Evolutionary conservation across 2,113 vertebrate species (phyloP).

Genomic region (Hippolais icterina): DNA sequence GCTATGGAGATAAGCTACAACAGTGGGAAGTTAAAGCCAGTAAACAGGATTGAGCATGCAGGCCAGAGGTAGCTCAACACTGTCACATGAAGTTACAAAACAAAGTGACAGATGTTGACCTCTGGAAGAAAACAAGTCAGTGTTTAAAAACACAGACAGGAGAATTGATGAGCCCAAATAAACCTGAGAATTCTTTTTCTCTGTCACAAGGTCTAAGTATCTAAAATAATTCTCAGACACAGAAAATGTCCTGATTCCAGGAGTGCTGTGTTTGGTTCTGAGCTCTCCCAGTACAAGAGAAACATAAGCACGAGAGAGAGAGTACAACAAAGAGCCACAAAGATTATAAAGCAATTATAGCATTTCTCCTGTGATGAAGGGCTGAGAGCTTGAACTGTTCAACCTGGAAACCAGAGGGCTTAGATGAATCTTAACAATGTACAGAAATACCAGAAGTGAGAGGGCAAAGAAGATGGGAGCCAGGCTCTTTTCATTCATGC

Average conservation of each 20-base stretch:
- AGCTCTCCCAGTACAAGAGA: background rate
- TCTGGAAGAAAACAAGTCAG: background rate
- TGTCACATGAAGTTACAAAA: background rate
- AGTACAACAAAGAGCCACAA: background rate
- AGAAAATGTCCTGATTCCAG: background rate
- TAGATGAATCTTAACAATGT: background rate
- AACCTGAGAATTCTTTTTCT: background rate
- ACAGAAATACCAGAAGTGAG: rapidly evolving
- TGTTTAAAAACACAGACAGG: background rate
- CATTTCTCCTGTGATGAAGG: background rate
- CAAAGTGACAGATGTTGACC: background rate
- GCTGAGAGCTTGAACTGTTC: background rate
- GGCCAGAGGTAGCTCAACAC: background rate
- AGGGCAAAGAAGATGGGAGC: background rate
- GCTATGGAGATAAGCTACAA: background rate
- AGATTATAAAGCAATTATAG: background rate
- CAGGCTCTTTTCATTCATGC: background rate
- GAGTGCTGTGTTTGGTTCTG: background rate
- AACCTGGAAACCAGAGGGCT: background rate
- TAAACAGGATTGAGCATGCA: background rate
- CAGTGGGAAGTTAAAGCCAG: background rate
- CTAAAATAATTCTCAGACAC: background rate
- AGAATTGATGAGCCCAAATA: background rate
- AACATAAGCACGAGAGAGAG: background rate
- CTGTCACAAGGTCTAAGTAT: background rate